Evolutionary conservation across 1,140 invertebrate genomes (phyloP).

Genomic region (Drosophila bocqueti): DNA sequence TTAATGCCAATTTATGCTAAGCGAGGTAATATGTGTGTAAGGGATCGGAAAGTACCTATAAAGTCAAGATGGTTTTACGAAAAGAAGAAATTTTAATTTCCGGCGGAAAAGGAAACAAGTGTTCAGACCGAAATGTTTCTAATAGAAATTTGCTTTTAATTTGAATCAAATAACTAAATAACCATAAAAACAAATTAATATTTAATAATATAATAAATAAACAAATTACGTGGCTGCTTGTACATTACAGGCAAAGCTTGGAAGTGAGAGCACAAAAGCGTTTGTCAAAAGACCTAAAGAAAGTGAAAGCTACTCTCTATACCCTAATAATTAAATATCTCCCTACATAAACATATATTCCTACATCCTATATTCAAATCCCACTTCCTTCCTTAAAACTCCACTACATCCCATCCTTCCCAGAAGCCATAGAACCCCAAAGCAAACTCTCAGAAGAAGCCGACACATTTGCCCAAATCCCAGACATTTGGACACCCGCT

Average conservation of each 20-base stretch:
- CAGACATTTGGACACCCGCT: constrained; percentile 56
- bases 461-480: constrained; percentile 23
- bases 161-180: background rate
- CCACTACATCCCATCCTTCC: background rate
- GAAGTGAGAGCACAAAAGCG: background rate
- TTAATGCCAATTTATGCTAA: constrained; percentile 63
- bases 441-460: constrained; percentile 16
- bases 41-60: background rate
- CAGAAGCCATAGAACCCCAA: background rate
- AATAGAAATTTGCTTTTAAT: background rate
- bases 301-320: background rate
- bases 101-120: background rate
- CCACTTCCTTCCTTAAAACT: constrained; percentile 1
- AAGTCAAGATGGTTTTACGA: background rate
- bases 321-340: background rate
- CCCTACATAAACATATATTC: background rate
- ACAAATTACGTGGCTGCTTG: background rate
- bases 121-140: background rate
- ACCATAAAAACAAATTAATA: too few species aligned
- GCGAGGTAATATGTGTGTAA: background rate
- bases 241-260: background rate
- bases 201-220: background rate
- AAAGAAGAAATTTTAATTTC: background rate
- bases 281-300: background rate
- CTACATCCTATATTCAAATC: background rate